Percentiles rank a stretch among this genome's conserved stretches.
Conservation (phyloP, 2,113 vertebrate species). For the Ceyx melanurus region DNA sequence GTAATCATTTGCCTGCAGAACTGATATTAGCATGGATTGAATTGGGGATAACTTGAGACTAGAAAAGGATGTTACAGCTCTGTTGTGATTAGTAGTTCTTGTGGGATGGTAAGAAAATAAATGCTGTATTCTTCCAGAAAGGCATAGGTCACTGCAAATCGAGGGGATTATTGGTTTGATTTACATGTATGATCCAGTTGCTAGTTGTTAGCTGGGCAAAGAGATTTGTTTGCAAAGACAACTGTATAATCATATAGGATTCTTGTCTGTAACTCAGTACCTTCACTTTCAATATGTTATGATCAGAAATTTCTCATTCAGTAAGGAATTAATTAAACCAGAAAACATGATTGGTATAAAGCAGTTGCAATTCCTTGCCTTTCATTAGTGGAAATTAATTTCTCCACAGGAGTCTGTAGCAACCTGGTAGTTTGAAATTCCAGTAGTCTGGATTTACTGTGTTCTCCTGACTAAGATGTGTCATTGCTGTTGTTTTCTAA, state of each 20-base stretch:
- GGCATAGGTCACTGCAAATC: neutral
- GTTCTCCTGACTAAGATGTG: neutral
- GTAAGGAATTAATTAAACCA: neutral
- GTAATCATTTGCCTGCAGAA: neutral
- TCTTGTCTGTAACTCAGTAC: neutral
- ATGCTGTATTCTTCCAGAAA: neutral
- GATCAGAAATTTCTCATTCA: neutral
- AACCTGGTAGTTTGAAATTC: neutral
- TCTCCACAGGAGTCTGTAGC: fast-evolving
- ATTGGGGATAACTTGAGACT: neutral
- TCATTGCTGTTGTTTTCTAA: neutral
- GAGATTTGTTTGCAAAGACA: neutral
- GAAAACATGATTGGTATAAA: neutral
- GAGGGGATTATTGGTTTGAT: neutral
- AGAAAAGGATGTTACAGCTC: neutral
- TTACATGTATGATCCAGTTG: neutral
- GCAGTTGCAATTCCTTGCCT: neutral
- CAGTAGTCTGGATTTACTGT: neutral
- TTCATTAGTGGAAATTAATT: neutral
- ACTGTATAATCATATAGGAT: neutral
- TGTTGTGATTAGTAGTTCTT: neutral
- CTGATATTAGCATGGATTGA: neutral
- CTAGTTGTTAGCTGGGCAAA: neutral
- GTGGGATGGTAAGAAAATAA: neutral
- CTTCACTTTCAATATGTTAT: neutral